phyloP scores from a whole-genome alignment of 1,140 invertebrate species.

The Lepidotrigona ventralis region DNA sequence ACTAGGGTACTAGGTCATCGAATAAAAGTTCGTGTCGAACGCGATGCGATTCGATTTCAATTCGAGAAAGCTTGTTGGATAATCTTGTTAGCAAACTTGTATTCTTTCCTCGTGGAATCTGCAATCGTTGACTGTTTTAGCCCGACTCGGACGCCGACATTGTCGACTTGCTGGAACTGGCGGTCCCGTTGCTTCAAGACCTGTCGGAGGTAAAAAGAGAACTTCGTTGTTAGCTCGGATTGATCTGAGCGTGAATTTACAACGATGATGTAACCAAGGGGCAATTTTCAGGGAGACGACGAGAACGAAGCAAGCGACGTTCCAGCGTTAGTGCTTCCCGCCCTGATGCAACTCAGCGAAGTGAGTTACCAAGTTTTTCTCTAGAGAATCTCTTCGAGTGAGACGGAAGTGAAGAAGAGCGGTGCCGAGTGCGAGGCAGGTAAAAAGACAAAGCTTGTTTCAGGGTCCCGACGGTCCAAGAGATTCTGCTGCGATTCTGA shows the following conservation, averaged over 20 bases:
- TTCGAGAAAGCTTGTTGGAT: too few species aligned
- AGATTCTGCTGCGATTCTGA: slow-evolving; percentile 70
- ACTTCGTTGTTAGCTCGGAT: too few species aligned
- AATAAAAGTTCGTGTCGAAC: neutral
- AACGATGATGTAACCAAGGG: too few species aligned
- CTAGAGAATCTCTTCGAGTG: too few species aligned
- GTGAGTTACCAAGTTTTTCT: slow-evolving; percentile 58
- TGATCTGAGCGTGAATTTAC: too few species aligned
- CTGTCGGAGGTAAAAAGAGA: slow-evolving; percentile 72
- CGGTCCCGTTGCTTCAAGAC: slow-evolving; percentile 72
- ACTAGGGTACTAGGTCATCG: neutral
- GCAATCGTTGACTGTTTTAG: slow-evolving; percentile 58
- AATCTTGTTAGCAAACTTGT: too few species aligned
- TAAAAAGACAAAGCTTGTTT: slow-evolving; percentile 19
- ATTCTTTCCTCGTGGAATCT: neutral
- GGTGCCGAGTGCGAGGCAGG: too few species aligned
- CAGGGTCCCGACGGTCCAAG: slow-evolving; percentile 72
- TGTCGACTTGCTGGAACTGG: slow-evolving; percentile 67
- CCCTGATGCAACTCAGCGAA: slow-evolving; percentile 66
- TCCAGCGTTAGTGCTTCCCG: slow-evolving; percentile 67
- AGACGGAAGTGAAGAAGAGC: neutral
- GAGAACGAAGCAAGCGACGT: slow-evolving; percentile 67
- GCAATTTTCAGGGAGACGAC: slow-evolving; percentile 68
- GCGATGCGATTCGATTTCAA: too few species aligned
- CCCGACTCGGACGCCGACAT: slow-evolving; percentile 73